Percentiles rank a stretch among this genome's conserved stretches.
Conservation (phyloP, 2,797 vertebrate species). For the Hemibagrus guttatus region DNA sequence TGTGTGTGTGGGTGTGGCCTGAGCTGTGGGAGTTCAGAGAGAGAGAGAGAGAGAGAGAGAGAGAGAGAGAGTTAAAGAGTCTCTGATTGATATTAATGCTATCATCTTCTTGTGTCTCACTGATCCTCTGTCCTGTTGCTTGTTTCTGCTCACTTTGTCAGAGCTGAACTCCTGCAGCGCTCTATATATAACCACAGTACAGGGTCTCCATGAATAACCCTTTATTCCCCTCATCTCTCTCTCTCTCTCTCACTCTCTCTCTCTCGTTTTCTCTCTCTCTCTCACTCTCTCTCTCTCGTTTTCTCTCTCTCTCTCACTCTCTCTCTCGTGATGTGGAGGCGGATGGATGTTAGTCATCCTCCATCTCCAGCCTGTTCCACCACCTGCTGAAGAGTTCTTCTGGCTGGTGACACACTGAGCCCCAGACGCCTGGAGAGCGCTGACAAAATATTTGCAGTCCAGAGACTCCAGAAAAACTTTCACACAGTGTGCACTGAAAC, state of each 20-base stretch:
- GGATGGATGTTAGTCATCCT: slow-evolving; percentile 58
- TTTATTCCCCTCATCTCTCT: slow-evolving; percentile 15
- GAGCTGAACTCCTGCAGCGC: slow-evolving; percentile 3
- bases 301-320: slow-evolving; percentile 38
- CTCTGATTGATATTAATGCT: background rate
- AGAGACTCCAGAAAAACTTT: background rate
- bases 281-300: slow-evolving; percentile 37
- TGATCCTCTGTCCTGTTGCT: background rate
- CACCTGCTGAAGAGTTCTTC: slow-evolving; percentile 51
- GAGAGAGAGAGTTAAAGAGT: background rate
- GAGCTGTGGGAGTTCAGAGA: too few species aligned
- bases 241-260: slow-evolving; percentile 31
- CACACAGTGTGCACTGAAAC: too few species aligned
- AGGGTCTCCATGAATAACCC: slow-evolving; percentile 13
- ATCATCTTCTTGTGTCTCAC: background rate
- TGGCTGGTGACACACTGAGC: slow-evolving; percentile 47
- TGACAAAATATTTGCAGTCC: background rate
- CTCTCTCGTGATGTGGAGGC: slow-evolving; percentile 36
- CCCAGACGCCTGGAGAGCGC: slow-evolving; percentile 31
- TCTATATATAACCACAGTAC: slow-evolving; percentile 12
- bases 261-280: slow-evolving; percentile 28
- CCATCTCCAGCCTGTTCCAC: slow-evolving; percentile 42
- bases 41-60: background rate
- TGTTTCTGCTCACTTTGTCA: slow-evolving; percentile 24
- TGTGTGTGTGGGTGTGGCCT: background rate